Evolutionary conservation across 2,113 vertebrate genomes (phyloP), one percentile per base, ranked within the genome.

Genomic region (Pterocles burchelli): DNA sequence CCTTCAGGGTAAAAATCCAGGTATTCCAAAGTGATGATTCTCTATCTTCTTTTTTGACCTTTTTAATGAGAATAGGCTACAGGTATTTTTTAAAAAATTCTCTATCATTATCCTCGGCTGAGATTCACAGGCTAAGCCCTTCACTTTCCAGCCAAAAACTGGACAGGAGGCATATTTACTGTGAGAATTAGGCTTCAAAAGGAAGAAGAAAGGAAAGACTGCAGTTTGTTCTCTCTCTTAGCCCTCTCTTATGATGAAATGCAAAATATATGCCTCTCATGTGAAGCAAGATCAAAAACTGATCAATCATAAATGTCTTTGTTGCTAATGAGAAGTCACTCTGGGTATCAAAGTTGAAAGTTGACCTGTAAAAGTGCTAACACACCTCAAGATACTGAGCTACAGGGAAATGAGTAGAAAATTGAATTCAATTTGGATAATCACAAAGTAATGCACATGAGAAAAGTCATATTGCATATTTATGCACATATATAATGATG

Each of bases 201-300:
- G 10, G 26, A 31, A 20, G 52, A 55, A 59, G 8, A 54, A 75
- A 52, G 49, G n/a, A 49, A 72, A 67, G 17, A 7, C 41, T 70
- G 13, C 7, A 43, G 11, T 17, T 76, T 34, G 3, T 34, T 61
- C 29, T 12, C 7, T 57, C 52, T 81, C 52, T 72, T 43, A 81
- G 34, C 5, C 7, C 7, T 80, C 34, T 71, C 41, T 33, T 48
- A 85, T 4, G 14, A 41, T 13, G 43, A 78, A 63, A 52, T 51
- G 15, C 8, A 77, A 87, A 82, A 45, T 38, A 34, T 3, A 34
- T 1, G 6, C 10, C 31, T 51, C 22, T 41, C 24, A 18, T 36
- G 33, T 0, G 2, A 77, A 62, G 9, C 20, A 67, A 7, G 5
- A 72, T 48, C 13, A 57, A 67, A 57, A 85, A 13, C 0, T 6